These are phyloP conservation scores for Medauroidea extradentata DNA, from an alignment of 1,140 invertebrate genomes.

Conservation along the genomic window DNA sequence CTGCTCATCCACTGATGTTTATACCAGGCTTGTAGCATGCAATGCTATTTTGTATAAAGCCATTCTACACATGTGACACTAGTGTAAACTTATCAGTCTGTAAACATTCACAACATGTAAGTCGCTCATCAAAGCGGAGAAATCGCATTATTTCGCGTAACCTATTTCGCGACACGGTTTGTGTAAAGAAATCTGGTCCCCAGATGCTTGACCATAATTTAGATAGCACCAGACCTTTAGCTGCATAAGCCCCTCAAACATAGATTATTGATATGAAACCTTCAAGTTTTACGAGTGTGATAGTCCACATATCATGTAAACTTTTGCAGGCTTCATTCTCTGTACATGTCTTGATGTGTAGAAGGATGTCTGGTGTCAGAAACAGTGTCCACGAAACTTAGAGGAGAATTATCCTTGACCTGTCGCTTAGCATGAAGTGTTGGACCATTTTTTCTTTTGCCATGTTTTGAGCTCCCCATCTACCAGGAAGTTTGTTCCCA, in stretches of 20 bases:
- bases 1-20: not conserved
- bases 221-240: not conserved
- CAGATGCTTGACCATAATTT: not conserved
- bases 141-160: constrained; percentile 1
- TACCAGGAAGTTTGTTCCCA: too few species aligned
- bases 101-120: not conserved
- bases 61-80: not conserved
- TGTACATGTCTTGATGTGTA: not conserved
- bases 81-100: not conserved
- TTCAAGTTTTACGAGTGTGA: not conserved
- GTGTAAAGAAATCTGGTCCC: not conserved
- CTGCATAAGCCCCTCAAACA: not conserved
- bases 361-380: not conserved
- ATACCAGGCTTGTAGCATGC: not conserved
- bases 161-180: not conserved
- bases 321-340: not conserved
- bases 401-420: too few species aligned
- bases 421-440: too few species aligned
- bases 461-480: too few species aligned
- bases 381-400: not conserved
- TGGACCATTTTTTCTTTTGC: too few species aligned
- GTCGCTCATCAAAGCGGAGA: not conserved
- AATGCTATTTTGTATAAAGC: not conserved
- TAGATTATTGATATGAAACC: not conserved
- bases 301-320: not conserved